Percentiles rank a stretch among this genome's conserved stretches.
phyloP scores from a whole-genome alignment of 1,140 invertebrate genomes.

The Anthonomus grandis region DNA sequence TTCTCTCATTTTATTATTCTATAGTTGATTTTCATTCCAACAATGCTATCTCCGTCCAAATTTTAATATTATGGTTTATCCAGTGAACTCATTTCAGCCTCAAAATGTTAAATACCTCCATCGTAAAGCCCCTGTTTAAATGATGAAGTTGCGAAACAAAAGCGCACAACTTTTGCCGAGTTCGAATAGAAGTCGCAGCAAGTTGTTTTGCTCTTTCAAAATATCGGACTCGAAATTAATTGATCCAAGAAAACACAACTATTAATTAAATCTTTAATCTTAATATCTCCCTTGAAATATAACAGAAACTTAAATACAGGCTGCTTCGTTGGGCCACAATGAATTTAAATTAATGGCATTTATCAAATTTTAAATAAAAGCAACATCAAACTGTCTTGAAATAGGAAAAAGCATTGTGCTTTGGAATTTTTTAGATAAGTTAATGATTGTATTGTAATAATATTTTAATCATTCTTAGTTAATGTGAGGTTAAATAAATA shows the following conservation, averaged over 20 bases:
- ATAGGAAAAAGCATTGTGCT: too few species aligned
- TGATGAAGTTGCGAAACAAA: conserved; percentile 5
- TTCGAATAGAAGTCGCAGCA: not conserved
- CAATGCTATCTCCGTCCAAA: not conserved
- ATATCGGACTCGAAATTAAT: conserved; percentile 6
- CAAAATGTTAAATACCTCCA: not conserved
- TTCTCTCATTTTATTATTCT: not conserved
- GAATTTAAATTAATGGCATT: too few species aligned
- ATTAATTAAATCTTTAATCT: conserved; percentile 14
- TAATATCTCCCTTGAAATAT: too few species aligned
- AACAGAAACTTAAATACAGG: too few species aligned
- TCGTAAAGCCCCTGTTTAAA: not conserved
- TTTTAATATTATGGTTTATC: conserved; percentile 5
- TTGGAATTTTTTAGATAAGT: too few species aligned
- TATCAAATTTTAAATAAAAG: too few species aligned
- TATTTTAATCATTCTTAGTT: too few species aligned
- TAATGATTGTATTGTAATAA: too few species aligned
- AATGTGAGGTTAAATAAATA: too few species aligned
- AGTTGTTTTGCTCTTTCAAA: conserved; percentile 3
- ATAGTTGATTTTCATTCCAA: not conserved
- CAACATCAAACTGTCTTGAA: too few species aligned
- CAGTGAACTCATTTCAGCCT: not conserved
- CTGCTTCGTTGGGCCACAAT: too few species aligned
- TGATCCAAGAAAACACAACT: conserved; percentile 4
- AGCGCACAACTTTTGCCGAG: not conserved